Evolutionary conservation across 2,797 vertebrate genomes (phyloP).

Genomic region (Acanthopagrus latus): DNA sequence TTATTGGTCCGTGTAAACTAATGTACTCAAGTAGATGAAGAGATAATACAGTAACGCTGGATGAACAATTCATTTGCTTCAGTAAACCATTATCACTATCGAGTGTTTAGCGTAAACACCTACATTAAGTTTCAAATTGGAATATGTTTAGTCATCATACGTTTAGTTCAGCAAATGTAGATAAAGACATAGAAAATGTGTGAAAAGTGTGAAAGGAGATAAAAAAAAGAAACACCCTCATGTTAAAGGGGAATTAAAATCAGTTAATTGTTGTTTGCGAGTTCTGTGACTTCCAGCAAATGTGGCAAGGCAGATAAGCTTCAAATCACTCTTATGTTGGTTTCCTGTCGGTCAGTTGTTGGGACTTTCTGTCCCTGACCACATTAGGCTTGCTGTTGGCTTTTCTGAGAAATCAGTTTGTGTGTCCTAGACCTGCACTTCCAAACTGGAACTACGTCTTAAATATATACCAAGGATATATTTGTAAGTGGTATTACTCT

Average conservation of each 20-base stretch:
- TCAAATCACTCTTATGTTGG: conserved; percentile 17
- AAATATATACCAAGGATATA: not conserved
- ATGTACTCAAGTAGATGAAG: not conserved
- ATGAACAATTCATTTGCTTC: not conserved
- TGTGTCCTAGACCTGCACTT: not conserved
- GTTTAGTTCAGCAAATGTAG: not conserved
- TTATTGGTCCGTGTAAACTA: conserved; percentile 17
- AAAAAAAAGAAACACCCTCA: conserved; percentile 19
- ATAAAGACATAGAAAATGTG: not conserved
- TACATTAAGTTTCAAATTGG: not conserved
- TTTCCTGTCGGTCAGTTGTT: conserved; percentile 7
- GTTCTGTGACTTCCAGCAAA: conserved; percentile 6
- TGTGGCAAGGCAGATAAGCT: conserved; percentile 14
- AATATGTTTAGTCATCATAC: not conserved
- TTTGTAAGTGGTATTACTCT: not conserved
- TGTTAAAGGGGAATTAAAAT: conserved; percentile 2
- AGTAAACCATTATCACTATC: not conserved
- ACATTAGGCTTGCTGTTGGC: not conserved
- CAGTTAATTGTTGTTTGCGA: not conserved
- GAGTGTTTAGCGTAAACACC: not conserved
- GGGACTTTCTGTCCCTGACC: not conserved
- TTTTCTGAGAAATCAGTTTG: not conserved
- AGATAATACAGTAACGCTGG: not conserved
- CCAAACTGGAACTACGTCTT: not conserved
- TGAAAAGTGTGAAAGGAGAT: not conserved